Conservation (phyloP, 2,797 vertebrate genomes). For the Tamandua tetradactyla region DNA sequence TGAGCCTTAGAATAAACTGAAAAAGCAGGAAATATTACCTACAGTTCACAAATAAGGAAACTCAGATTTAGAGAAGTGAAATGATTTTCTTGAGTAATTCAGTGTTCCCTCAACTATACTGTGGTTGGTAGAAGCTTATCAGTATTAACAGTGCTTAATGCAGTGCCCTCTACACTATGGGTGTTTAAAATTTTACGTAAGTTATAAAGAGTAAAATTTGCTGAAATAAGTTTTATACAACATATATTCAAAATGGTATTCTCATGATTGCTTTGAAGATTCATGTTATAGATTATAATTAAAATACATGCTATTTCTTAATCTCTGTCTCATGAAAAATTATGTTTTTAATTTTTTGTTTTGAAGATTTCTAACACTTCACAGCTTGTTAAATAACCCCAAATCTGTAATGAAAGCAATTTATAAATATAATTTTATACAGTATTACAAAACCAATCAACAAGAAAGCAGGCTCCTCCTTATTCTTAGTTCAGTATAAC, state of each 20-base stretch:
- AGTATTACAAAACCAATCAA: neutral
- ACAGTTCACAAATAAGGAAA: constrained; percentile 34
- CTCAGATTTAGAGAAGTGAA: neutral
- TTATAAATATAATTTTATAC: constrained; percentile 20
- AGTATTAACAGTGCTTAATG: neutral
- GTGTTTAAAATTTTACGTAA: neutral
- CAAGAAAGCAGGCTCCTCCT: neutral
- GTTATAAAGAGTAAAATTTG: neutral
- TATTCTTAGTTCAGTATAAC: constrained; percentile 11
- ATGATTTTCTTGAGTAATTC: neutral
- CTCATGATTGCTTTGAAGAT: neutral
- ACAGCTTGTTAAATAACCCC: neutral
- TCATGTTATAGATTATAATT: neutral
- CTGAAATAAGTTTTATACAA: neutral
- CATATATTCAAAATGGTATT: constrained; percentile 7
- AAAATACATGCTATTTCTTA: constrained; percentile 29
- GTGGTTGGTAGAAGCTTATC: neutral
- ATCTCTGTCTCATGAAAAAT: neutral
- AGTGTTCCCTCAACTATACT: neutral
- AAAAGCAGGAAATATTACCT: constrained; percentile 4
- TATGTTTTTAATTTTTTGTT: neutral
- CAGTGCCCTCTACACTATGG: neutral
- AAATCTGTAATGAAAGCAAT: constrained; percentile 12
- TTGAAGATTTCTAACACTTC: neutral
- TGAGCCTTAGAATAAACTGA: constrained; percentile 10